Conservation (phyloP, 2,113 vertebrate species). For the Sylvilagus bachmani region DNA sequence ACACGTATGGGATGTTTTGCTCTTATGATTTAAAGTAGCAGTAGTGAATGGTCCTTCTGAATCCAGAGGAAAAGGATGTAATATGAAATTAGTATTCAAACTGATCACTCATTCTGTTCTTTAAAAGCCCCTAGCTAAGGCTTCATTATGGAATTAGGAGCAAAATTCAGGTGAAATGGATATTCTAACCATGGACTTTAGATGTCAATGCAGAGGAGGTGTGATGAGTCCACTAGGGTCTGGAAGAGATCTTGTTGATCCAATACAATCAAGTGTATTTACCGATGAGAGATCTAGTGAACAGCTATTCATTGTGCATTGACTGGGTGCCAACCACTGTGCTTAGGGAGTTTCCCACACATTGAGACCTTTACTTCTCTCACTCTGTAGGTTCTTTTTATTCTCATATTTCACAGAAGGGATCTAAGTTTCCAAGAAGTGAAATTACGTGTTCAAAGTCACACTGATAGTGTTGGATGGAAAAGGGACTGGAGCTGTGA, state of each 20-base stretch:
- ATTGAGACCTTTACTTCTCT: background rate
- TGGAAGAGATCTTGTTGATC: background rate
- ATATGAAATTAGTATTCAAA: background rate
- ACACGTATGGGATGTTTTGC: too few relatives aligned
- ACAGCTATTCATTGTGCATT: too few relatives aligned
- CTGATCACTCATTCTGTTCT: background rate
- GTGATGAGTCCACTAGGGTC: too few relatives aligned
- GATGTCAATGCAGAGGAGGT: background rate
- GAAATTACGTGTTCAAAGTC: background rate
- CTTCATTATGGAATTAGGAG: background rate
- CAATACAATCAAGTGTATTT: accelerated
- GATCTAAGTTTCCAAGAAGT: background rate
- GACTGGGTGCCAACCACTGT: background rate
- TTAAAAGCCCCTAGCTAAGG: background rate
- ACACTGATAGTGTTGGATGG: background rate
- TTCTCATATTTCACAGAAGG: background rate
- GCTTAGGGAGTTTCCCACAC: background rate
- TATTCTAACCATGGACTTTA: background rate
- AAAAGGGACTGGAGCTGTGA: background rate
- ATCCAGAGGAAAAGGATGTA: background rate
- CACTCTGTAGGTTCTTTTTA: background rate
- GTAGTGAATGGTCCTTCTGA: background rate
- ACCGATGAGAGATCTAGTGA: background rate
- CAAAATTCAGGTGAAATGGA: background rate
- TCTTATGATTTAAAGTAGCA: background rate